Percentiles rank a stretch among this genome's conserved stretches.
phyloP scores from a whole-genome alignment of 2,888 invertebrate genomes.

The Chrysotoxum bicinctum region DNA sequence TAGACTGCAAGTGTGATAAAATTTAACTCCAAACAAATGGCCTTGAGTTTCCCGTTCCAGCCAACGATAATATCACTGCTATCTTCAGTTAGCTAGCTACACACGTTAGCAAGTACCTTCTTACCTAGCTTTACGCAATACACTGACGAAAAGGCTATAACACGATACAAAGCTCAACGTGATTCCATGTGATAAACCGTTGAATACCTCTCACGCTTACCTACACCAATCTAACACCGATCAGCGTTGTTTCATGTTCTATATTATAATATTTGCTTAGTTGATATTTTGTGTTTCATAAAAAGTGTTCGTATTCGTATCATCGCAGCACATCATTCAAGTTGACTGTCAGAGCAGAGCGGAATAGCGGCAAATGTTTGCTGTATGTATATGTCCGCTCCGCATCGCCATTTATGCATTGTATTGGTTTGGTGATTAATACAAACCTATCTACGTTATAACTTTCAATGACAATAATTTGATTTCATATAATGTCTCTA shows the following conservation, averaged over 20 bases:
- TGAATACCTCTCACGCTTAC: not conserved
- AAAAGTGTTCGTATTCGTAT: slow-evolving; percentile 12
- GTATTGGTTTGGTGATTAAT: slow-evolving; percentile 35
- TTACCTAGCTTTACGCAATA: slow-evolving; percentile 46
- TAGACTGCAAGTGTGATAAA: not conserved
- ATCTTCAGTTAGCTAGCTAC: not conserved
- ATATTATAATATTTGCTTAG: slow-evolving; percentile 28
- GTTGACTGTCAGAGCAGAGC: slow-evolving; percentile 4
- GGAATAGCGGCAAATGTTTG: slow-evolving; percentile 56
- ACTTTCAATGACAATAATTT: not conserved
- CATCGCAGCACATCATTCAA: not conserved
- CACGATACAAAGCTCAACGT: slow-evolving; percentile 19
- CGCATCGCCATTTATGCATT: not conserved
- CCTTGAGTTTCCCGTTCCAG: slow-evolving; percentile 40
- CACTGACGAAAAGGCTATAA: slow-evolving; percentile 43
- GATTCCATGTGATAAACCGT: slow-evolving; percentile 28
- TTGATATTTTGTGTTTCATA: slow-evolving; percentile 27
- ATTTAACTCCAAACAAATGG: slow-evolving; percentile 5
- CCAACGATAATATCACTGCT: slow-evolving; percentile 36
- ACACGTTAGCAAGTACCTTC: slow-evolving; percentile 20
- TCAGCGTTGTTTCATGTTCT: slow-evolving; percentile 16
- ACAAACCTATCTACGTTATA: not conserved
- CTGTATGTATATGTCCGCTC: slow-evolving; percentile 11
- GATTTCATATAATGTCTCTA: not conserved
- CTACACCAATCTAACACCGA: not conserved